Conservation (phyloP, 2,888 invertebrate species). For the Agriopis leucophaearia region DNA sequence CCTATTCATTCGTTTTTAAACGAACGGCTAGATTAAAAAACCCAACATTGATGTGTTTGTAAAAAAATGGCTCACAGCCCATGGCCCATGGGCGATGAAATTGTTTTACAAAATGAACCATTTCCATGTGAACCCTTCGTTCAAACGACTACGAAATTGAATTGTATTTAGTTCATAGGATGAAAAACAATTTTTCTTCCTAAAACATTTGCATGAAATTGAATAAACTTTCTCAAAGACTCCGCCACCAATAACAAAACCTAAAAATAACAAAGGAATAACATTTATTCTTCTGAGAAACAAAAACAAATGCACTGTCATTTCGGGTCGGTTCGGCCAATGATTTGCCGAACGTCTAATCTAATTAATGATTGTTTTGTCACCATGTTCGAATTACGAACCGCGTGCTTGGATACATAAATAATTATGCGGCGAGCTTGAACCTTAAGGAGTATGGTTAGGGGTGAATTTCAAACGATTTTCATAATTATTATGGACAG, state of each 20-base stretch:
- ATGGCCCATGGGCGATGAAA: no score
- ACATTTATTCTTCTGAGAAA: conserved; percentile 47
- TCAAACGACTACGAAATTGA: conserved; percentile 4
- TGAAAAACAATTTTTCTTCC: conserved; percentile 7
- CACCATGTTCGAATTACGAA: conserved; percentile 67
- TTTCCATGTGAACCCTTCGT: not conserved
- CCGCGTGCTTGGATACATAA: conserved; percentile 55
- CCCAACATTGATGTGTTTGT: no score
- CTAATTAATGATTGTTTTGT: conserved; percentile 78
- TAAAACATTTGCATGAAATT: conserved; percentile 15
- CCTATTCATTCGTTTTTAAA: not conserved
- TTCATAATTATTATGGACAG: conserved; percentile 45
- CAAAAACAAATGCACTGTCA: conserved; percentile 65
- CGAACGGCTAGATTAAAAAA: no score
- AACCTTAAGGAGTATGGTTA: conserved; percentile 47
- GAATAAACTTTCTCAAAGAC: conserved; percentile 15
- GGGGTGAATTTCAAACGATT: conserved; percentile 46
- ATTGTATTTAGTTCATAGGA: conserved; percentile 11
- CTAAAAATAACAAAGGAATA: conserved; percentile 35
- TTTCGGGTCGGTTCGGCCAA: conserved; percentile 62
- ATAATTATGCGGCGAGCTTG: conserved; percentile 29
- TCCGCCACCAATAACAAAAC: conserved; percentile 11
- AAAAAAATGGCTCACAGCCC: no score
- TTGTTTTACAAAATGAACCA: not conserved
- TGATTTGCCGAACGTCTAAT: conserved; percentile 73